Percentiles rank a stretch among this genome's conserved stretches.
Evolutionary conservation across 2,888 invertebrate species (phyloP).

Genomic region (Eudasyphora cyanicolor): DNA sequence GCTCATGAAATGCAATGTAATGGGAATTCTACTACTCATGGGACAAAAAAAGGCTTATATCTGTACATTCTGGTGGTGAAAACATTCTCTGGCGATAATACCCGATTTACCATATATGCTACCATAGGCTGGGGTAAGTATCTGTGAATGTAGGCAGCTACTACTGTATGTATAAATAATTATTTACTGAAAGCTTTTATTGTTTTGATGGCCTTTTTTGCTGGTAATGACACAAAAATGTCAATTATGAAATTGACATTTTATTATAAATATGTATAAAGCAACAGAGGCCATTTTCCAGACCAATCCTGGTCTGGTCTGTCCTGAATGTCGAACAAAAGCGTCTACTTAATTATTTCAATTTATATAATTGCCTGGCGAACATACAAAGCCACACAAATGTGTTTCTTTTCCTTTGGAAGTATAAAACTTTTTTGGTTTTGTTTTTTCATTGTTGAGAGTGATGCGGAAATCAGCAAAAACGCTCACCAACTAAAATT

Average conservation of each 20-base stretch:
- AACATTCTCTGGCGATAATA: constrained; percentile 92
- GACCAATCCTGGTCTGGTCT: neutral
- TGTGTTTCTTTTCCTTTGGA: neutral
- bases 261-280: constrained; percentile 2
- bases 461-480: neutral
- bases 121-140: constrained; percentile 94
- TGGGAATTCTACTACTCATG: neutral
- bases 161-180: no score
- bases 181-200: no score
- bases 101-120: constrained; percentile 89
- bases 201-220: neutral
- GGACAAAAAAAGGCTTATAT: constrained; percentile 84
- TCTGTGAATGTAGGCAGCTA: no score
- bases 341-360: constrained; percentile 33
- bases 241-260: constrained; percentile 34
- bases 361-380: constrained; percentile 36
- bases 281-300: neutral
- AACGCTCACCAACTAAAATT: neutral
- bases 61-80: constrained; percentile 93
- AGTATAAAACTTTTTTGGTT: constrained; percentile 3
- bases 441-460: neutral
- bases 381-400: constrained; percentile 24
- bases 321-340: no score
- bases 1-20: neutral
- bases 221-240: neutral